Evolutionary conservation across 2,113 vertebrate genomes (phyloP), one percentile per base, ranked within the genome.

Genomic region (Chloropsis cyanopogon): DNA sequence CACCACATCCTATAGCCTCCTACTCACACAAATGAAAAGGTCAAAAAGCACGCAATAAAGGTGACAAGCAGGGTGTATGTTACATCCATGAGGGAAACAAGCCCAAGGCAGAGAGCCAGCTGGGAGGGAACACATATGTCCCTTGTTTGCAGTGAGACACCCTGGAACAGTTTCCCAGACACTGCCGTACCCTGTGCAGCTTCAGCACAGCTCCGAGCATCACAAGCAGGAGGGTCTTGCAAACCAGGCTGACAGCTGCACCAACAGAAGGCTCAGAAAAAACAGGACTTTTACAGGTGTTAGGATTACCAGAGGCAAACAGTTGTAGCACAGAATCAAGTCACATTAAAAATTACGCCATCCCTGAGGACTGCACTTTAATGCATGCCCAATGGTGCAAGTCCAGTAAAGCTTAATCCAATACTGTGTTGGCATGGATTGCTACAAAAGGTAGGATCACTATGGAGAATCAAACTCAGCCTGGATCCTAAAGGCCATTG

Each of bases 191-290:
- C 23, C 5, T 0, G 3, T 11, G 41, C 4, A 10, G 25, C 35
- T 92, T 37, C 37, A 71, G 31, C 44, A 84, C 47, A 68, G 39
- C n/a, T 52, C 28, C 7, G 8, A 64, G 15, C 12, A 16, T 12
- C 3, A 0, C 57, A 22, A 6, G 17, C 25, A 28, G 1, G 2
- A 81, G 35, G 4, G 35, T 13, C 29, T 7, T 47, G 37, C 37
- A 59, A 72, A n/a, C 8, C 3, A 0, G 28, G n/a, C 28, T 76
- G 37, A n/a, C 42, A 39, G 22, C 76, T 50, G 54, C 42, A 53
- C 11, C 16, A 13, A 33, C 12, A 16, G 18, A 75, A 49, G 15
- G 33, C 42, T 68, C 50, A 54, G n/a, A 33, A 52, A 49, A 66
- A 53, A 7, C 6, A 41, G 4, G 5, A 37, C 4, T 82, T 78